Base-by-base conservation (phyloP, 2,113 vertebrate species). In the Chlorodrepanis virens region DNA sequence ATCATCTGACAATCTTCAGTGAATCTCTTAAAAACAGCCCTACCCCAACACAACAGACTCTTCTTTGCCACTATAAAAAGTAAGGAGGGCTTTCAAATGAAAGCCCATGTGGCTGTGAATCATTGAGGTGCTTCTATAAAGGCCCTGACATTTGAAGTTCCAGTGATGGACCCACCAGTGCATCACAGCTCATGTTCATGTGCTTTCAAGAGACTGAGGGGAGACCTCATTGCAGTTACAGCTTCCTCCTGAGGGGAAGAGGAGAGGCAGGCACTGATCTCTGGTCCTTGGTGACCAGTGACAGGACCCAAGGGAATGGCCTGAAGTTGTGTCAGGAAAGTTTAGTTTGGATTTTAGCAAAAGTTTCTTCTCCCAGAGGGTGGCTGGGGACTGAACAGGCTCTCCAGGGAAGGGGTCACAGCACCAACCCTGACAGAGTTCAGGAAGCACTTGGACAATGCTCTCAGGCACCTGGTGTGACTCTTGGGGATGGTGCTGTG, bases 1-100 rank as follows among this genome's bases (percentile, higher is more conserved):
- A 67, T 83, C 76, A 56, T 57, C 53, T 89, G 77, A 75, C 79
- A 60, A 7, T 56, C 56, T 90, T 90, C 61, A 93, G 28, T 31
- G 68, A 64, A 71, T 53, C 39, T 68, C 72, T 93, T 88, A 70
- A 88, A 83, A 94, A 65, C 47, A 74, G 25, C 37, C 61, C 52
- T 87, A 45, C 28, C 64, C 31, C 57, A 81, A 71, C 35, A 68
- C 31, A 83, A 92, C 47, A 49, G 83, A 91, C 54, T 92, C 67
- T 76, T 93, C 65, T 70, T 77, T 93, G 47, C 29, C 52, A 83
- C 37, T 83, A 18, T 44, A 64, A 75, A 56, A 52, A 47, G n/a
- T 12, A 65, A 65, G 49, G 53, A 83, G 17, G 13, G 17, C 25
- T 95, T 94, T 90, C n/a, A 79, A 39, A 79, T 29, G 25, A 52